phyloP scores from a whole-genome alignment of 2,888 invertebrate genomes.

The Eristalis pertinax region DNA sequence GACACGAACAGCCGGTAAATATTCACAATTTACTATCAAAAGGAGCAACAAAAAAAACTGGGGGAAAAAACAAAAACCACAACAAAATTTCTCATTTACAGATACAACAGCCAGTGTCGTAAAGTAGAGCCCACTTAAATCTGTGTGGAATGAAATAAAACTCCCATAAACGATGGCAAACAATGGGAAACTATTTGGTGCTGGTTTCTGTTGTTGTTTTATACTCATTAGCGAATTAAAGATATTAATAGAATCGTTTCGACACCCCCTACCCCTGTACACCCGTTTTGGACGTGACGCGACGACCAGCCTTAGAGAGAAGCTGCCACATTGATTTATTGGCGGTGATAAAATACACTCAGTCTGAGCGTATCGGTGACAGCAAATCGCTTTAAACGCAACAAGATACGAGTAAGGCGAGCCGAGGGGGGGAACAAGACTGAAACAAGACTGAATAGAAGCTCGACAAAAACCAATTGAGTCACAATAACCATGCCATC shows the following conservation, averaged over 20 bases:
- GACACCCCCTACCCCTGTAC: no score
- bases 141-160: slow-evolving; percentile 4
- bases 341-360: neutral
- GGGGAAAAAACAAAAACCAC: no score
- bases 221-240: neutral
- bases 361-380: neutral
- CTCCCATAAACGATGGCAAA: slow-evolving; percentile 13
- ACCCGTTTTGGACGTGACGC: neutral
- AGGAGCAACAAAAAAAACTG: no score
- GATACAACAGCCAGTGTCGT: neutral
- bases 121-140: slow-evolving; percentile 14
- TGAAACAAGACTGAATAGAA: neutral
- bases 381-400: neutral
- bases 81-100: no score
- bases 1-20: slow-evolving; percentile 15
- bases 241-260: neutral
- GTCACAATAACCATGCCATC: neutral
- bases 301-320: no score
- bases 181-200: slow-evolving; percentile 4
- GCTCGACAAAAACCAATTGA: neutral
- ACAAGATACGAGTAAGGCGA: neutral
- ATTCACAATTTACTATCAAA: neutral
- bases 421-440: neutral
- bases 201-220: neutral
- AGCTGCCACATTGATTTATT: neutral